A percentile compares a stretch with the other conserved stretches of the same genome.
Conservation (phyloP, 2,888 invertebrate genomes). For the Entomobrya multifasciata region DNA sequence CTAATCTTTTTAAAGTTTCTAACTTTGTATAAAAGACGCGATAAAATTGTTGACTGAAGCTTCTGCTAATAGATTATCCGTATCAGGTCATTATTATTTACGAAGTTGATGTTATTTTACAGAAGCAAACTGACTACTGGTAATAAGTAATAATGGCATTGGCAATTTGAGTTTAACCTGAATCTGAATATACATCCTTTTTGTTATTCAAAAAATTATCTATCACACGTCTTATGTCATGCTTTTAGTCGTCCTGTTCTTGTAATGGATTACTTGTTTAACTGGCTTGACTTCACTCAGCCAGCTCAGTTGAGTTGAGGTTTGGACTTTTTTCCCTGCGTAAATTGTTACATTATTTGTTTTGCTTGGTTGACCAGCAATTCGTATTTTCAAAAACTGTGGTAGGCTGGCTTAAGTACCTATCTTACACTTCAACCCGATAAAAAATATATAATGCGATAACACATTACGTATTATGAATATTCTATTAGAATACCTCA, state of each 20-base stretch:
- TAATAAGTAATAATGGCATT: background rate
- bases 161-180: too few species aligned
- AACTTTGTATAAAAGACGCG: conserved; percentile 28
- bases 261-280: conserved; percentile 34
- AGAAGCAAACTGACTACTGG: conserved; percentile 33
- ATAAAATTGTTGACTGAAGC: conserved; percentile 51
- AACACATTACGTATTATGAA: background rate
- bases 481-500: conserved; percentile 18
- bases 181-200: too few species aligned
- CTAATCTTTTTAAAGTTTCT: conserved; percentile 43
- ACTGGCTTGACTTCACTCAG: conserved; percentile 4
- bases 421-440: too few species aligned
- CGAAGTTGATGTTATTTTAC: conserved; percentile 54
- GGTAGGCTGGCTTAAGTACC: too few species aligned
- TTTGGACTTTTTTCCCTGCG: conserved; percentile 56
- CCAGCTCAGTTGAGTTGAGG: conserved; percentile 60
- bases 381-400: conserved; percentile 41
- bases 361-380: conserved; percentile 68
- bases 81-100: conserved; percentile 66
- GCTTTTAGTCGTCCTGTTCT: conserved; percentile 9
- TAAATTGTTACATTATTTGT: conserved; percentile 65
- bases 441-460: too few species aligned
- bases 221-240: conserved; percentile 47
- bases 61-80: conserved; percentile 58
- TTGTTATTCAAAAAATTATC: conserved; percentile 18